A percentile compares a stretch with the other conserved stretches of the same genome.
Conservation (phyloP, 30 jellyfish, hydroid and myxozoan genomes). For the Aurelia aurita complex sp. Pacific region DNA sequence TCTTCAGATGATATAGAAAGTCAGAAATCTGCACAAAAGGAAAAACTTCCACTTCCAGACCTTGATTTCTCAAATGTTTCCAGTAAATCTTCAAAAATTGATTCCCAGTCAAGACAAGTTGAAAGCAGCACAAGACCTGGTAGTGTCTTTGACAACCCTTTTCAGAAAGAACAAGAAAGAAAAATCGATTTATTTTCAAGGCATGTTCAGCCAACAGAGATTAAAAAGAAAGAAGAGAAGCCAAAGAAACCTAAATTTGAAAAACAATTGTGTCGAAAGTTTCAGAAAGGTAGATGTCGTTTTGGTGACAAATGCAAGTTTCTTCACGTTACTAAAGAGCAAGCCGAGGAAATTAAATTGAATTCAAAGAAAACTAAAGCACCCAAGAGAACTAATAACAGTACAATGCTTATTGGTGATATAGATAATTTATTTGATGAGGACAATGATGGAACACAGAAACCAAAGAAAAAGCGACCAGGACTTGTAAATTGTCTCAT, state of each 20-base stretch:
- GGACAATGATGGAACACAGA: not conserved
- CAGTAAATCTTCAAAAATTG: not conserved
- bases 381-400: not conserved
- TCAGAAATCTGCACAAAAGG: not conserved
- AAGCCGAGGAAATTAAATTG: not conserved
- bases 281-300: constrained; percentile 32
- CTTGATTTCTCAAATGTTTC: constrained; percentile 4
- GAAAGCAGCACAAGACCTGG: not conserved
- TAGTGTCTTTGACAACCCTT: constrained; percentile 56
- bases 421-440: constrained; percentile 35
- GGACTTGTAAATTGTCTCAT: constrained; percentile 39
- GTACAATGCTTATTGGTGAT: constrained; percentile 31
- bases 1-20: constrained; percentile 14
- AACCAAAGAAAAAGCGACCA: constrained; percentile 30
- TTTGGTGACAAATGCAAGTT: constrained; percentile 47
- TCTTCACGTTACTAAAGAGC: not conserved
- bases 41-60: constrained; percentile 55
- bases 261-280: constrained; percentile 30
- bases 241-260: not conserved
- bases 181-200: constrained; percentile 32
- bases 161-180: constrained; percentile 23
- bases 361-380: not conserved
- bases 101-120: not conserved
- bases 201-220: constrained; percentile 51
- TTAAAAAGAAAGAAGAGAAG: not conserved